Evolutionary conservation across 2,888 invertebrate species (phyloP).

Genomic region (Enchytraeus crypticus): DNA sequence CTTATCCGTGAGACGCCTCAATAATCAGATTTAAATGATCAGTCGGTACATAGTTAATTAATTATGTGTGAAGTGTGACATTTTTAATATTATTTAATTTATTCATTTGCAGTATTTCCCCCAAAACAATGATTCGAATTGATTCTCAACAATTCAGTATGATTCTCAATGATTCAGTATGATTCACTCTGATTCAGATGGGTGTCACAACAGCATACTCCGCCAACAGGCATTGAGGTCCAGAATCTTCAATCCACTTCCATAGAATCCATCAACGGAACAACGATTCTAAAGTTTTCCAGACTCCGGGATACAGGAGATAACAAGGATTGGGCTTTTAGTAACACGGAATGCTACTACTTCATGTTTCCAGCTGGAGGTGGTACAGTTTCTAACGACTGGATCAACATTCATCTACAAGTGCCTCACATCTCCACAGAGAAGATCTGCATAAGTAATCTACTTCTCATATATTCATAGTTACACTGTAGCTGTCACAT

Average conservation of each 20-base stretch:
- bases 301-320: neutral
- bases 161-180: too few relatives aligned
- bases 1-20: too few relatives aligned
- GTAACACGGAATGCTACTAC: slow-evolving; percentile 3
- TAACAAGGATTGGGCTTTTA: neutral
- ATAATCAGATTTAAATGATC: too few relatives aligned
- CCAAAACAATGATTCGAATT: too few relatives aligned
- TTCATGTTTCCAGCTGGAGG: slow-evolving; percentile 6
- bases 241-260: neutral
- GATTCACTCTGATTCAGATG: too few relatives aligned
- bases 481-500: too few relatives aligned
- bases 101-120: too few relatives aligned
- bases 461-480: too few relatives aligned
- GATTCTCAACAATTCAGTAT: too few relatives aligned
- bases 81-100: too few relatives aligned
- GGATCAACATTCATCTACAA: neutral
- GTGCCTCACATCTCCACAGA: neutral
- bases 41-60: too few relatives aligned
- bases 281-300: neutral
- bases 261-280: neutral
- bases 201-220: neutral
- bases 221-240: neutral
- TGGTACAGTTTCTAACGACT: neutral
- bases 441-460: slow-evolving; percentile 4
- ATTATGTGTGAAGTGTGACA: too few relatives aligned